These are phyloP conservation scores for Dermolepida albohirtum DNA, from an alignment of 2,888 invertebrate species.

Conservation along the genomic window DNA sequence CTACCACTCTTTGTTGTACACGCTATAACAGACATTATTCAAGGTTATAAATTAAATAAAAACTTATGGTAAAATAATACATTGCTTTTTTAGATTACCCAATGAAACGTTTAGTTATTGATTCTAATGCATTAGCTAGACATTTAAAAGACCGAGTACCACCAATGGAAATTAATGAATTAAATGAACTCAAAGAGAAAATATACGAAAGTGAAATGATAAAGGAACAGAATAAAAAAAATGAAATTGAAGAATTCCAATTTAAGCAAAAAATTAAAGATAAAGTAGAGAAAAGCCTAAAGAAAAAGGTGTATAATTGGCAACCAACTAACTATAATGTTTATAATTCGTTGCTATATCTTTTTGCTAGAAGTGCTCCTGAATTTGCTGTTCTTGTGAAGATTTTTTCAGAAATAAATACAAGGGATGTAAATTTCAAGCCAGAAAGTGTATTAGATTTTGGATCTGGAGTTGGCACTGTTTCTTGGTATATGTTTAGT, in stretches of 20 bases:
- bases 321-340: conserved; percentile 77
- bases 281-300: conserved; percentile 70
- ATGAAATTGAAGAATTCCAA: conserved; percentile 63
- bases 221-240: conserved; percentile 60
- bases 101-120: conserved; percentile 68
- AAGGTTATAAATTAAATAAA: conserved; percentile 60
- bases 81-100: conserved; percentile 67
- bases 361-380: conserved; percentile 76
- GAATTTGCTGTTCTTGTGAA: conserved; percentile 81
- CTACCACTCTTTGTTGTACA: conserved; percentile 73
- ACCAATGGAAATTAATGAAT: conserved; percentile 73
- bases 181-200: conserved; percentile 65
- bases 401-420: conserved; percentile 80
- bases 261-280: conserved; percentile 67
- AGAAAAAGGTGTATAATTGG: conserved; percentile 78
- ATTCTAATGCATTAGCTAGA: conserved; percentile 69
- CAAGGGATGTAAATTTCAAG: conserved; percentile 73
- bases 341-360: conserved; percentile 76
- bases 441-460: conserved; percentile 89
- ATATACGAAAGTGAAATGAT: conserved; percentile 58
- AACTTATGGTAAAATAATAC: background rate
- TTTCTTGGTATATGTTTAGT: conserved; percentile 73
- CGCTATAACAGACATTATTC: conserved; percentile 68
- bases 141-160: conserved; percentile 74
- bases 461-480: conserved; percentile 91